Evolutionary conservation across 2,797 vertebrate species (phyloP).

Genomic region (Craterocephalus amniculus): DNA sequence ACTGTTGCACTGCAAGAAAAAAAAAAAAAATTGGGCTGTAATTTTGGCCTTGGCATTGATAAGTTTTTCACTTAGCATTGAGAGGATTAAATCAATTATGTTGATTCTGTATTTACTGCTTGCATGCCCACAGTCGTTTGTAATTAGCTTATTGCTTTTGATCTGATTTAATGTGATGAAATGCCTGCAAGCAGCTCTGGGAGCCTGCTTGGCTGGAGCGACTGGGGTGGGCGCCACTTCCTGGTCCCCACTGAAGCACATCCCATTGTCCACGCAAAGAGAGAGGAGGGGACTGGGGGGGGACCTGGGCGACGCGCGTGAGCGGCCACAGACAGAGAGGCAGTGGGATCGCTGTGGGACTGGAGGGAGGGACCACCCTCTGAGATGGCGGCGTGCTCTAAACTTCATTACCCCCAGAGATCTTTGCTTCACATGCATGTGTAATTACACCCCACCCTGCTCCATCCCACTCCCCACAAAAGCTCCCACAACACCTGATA

Average conservation of each 20-base stretch:
- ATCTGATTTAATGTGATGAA: constrained; percentile 86
- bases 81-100: constrained; percentile 88
- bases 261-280: constrained; percentile 78
- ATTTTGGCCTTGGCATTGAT: constrained; percentile 82
- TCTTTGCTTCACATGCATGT: constrained; percentile 78
- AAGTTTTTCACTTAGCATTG: constrained; percentile 87
- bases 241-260: constrained; percentile 68
- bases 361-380: constrained; percentile 79
- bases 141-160: constrained; percentile 89
- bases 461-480: constrained; percentile 51
- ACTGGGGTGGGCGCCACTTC: constrained; percentile 68
- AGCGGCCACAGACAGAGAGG: constrained; percentile 78
- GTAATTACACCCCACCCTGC: constrained; percentile 80
- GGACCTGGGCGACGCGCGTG: constrained; percentile 76
- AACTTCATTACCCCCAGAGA: constrained; percentile 81
- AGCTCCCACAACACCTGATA: constrained; percentile 81
- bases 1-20: constrained; percentile 72
- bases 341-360: constrained; percentile 73
- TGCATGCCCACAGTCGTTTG: constrained; percentile 78
- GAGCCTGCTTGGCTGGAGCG: constrained; percentile 72
- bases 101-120: constrained; percentile 86
- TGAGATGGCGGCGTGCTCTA: constrained; percentile 79
- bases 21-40: constrained; percentile 72
- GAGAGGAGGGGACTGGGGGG: constrained; percentile 51
- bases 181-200: constrained; percentile 71